A percentile compares a stretch with the other conserved stretches of the same genome.
Conservation (phyloP, 2,113 vertebrate species). For the Dicaeum eximium region DNA sequence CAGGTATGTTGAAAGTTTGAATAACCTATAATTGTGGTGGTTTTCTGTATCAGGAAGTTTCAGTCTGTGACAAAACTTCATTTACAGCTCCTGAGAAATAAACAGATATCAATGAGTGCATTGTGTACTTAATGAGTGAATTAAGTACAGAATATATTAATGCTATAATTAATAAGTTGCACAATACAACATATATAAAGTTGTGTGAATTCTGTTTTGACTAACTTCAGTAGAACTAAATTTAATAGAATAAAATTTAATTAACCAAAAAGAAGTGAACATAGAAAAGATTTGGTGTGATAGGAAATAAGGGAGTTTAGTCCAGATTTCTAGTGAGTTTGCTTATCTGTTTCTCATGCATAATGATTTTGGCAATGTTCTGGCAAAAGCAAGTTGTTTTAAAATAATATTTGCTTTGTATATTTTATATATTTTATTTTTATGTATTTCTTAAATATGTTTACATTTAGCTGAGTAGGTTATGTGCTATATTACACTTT, state of each 20-base stretch:
- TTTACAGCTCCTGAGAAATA: background rate
- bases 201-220: background rate
- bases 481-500: background rate
- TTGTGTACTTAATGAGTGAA: background rate
- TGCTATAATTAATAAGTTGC: background rate
- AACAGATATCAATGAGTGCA: background rate
- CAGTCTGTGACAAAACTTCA: background rate
- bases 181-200: background rate
- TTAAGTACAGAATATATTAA: background rate
- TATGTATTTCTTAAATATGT: background rate
- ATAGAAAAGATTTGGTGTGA: background rate
- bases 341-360: background rate
- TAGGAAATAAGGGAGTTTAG: background rate
- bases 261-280: background rate
- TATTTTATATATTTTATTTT: background rate
- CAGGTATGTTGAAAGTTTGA: background rate
- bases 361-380: background rate
- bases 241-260: too few relatives aligned
- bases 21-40: background rate
- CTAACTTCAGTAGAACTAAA: background rate
- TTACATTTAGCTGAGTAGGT: background rate
- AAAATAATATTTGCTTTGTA: background rate
- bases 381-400: background rate
- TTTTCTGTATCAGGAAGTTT: background rate
- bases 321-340: background rate